Conservation (phyloP, 2,888 invertebrate genomes). For the Polymixis flavicincta region DNA sequence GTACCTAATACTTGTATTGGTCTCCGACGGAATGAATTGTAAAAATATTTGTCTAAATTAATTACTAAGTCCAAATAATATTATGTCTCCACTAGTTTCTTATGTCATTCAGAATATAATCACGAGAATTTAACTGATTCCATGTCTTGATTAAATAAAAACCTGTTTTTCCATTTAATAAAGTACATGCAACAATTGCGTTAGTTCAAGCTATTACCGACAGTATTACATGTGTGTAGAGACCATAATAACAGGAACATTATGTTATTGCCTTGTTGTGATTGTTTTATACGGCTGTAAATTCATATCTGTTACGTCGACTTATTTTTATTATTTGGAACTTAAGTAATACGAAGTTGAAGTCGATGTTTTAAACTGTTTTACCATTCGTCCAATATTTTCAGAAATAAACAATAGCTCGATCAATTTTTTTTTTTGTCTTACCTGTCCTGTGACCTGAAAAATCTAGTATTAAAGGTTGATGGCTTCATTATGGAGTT, state of each 20-base stretch:
- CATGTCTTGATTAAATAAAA: conserved; percentile 47
- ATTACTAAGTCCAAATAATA: background rate
- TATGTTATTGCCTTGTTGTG: conserved; percentile 26
- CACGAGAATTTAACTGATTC: conserved; percentile 32
- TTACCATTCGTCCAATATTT: conserved; percentile 31
- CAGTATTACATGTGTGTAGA: conserved; percentile 27
- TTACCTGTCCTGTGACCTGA: background rate
- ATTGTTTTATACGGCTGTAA: conserved; percentile 48
- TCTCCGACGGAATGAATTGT: background rate
- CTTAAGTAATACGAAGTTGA: conserved; percentile 39
- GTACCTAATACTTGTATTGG: background rate
- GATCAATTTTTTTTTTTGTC: conserved; percentile 16
- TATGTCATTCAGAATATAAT: conserved; percentile 27
- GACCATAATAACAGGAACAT: conserved; percentile 28
- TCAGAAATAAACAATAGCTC: conserved; percentile 57
- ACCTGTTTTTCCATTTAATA: conserved; percentile 44
- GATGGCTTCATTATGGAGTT: background rate
- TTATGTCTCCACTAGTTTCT: background rate
- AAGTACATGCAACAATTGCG: conserved; percentile 37
- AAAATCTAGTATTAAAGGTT: background rate
- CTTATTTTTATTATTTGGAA: conserved; percentile 60
- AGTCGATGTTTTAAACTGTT: conserved; percentile 41
- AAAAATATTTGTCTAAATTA: background rate
- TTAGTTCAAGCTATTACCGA: conserved; percentile 38
- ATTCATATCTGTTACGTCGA: conserved; percentile 47